Percentiles rank a stretch among this genome's conserved stretches.
These are phyloP conservation scores for Hemiscyllium ocellatum DNA, from an alignment of 2,113 vertebrate species.

Conservation along the genomic window DNA sequence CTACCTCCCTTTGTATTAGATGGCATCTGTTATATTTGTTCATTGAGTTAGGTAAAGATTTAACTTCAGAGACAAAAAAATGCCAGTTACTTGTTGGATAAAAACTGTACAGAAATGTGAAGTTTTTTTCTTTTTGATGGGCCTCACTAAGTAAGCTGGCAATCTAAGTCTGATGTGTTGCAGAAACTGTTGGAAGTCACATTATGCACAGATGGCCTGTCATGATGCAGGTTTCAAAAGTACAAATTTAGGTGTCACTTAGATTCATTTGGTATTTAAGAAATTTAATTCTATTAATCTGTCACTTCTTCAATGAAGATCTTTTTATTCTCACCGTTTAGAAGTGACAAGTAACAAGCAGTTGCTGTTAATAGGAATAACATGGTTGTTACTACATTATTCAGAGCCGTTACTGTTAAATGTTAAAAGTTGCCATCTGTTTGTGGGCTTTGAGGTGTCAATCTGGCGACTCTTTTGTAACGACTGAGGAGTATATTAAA, in stretches of 20 bases:
- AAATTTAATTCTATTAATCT: slow-evolving; percentile 11
- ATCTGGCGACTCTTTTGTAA: background rate
- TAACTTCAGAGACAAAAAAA: background rate
- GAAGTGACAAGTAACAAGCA: background rate
- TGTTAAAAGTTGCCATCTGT: background rate
- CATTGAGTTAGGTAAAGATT: background rate
- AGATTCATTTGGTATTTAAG: background rate
- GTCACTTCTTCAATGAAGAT: background rate
- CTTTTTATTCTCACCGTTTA: background rate
- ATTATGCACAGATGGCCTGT: slow-evolving; percentile 9
- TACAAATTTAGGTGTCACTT: background rate
- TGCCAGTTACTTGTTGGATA: background rate
- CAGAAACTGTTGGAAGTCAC: background rate
- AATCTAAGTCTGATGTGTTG: background rate
- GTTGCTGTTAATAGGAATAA: background rate
- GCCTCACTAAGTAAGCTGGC: background rate
- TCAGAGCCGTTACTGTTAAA: background rate
- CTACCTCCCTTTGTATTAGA: background rate
- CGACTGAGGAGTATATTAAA: background rate
- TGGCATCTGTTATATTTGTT: background rate
- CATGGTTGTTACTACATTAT: background rate
- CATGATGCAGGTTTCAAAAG: background rate
- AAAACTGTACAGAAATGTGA: background rate
- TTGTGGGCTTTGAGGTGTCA: background rate
- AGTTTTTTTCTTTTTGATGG: background rate